Evolutionary conservation across 2,113 vertebrate species (phyloP), one percentile per base, ranked within the genome.

Genomic region (Hyperoodon ampullatus): DNA sequence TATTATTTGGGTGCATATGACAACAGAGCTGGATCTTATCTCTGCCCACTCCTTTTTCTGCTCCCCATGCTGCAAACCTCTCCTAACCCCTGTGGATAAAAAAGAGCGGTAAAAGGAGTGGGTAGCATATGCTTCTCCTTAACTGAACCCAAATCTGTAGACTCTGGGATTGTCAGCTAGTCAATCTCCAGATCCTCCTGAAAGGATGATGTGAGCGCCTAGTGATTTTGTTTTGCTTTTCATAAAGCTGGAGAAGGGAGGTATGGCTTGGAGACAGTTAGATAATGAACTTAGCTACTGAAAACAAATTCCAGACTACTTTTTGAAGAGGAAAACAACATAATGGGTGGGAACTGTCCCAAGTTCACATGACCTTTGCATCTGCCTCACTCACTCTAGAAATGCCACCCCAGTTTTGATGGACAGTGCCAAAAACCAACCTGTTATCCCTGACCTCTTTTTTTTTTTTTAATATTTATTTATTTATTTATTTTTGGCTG

Each of bases 161-260:
- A 90, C 61, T 85, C 74, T 74, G 75, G 95, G 95, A 66, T 88
- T 63, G 90, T 78, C 35, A 3, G 72, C 92, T 72, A 74, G 39
- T 61, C n/a, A 72, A 33, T 74, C 39, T 83, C 93, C 65, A 94
- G 89, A 33, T 55, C 68, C 82, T 97, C 84, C 80, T 65, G 15
- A 66, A 94, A 94, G 53, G 21, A 89, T 28, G 58, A 60, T 24
- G 50, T 47, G 58, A 66, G 50, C 1, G 0, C 68, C 71, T 35
- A 35, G 26, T n/a, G 35, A 85, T 81, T 95, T 90, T 92, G 74
- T 91, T 97, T 90, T 78, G 88, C 77, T 97, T 94, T 83, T 86
- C 66, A 74, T 53, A 91, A 95, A 83, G 82, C 93, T 4, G 77
- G 44, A 65, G 93, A 88, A 47, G 70, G 88, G 85, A 87, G 81